Evolutionary conservation across 2,113 vertebrate species (phyloP), one percentile per base, ranked within the genome.

Genomic region (Pungitius pungitius): DNA sequence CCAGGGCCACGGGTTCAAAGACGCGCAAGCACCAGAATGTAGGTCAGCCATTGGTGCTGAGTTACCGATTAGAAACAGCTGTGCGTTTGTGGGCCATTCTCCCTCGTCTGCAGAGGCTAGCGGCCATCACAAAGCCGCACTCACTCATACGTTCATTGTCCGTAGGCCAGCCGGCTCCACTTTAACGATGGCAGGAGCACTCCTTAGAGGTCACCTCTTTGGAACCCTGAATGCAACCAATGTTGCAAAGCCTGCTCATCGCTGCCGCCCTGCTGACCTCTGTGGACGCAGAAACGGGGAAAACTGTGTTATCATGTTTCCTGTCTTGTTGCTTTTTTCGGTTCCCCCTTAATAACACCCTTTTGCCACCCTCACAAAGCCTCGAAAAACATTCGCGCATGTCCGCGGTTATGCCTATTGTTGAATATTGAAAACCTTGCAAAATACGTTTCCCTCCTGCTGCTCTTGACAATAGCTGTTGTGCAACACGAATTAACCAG

Each of bases 61-160:
- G 87, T 92, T 92, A 92, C 92, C 87, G 90, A 93, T 93, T 91
- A 91, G 86, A 93, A 93, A 92, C 92, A 92, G 91, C 91, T 92
- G 90, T 90, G 84, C 60, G 27, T 87, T 90, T 87, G 83, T 87
- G 79, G 81, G 80, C 87, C 83, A 78, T 70, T 89, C 85, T 75
- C 62, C 83, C 82, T 52, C n/a, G 72, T 82, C 71, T 78, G 83
- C 74, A 66, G 70, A 79, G 68, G 74, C 77, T 62, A 56, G 75
- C 67, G 69, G 67, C 64, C 71, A 74, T 77, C 49, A 42, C 80
- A 69, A n/a, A 66, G 47, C 54, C 39, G 17, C 8, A n/a, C 78
- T 63, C 62, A 73, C 69, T 66, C 49, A 27, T 27, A 62, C 54
- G 73, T 75, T 57, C 52, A 39, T 63, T 26, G 45, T 81, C 57